Percentiles rank a stretch among this genome's conserved stretches.
Conservation (phyloP, 2,797 vertebrate species). For the Helarctos malayanus region DNA sequence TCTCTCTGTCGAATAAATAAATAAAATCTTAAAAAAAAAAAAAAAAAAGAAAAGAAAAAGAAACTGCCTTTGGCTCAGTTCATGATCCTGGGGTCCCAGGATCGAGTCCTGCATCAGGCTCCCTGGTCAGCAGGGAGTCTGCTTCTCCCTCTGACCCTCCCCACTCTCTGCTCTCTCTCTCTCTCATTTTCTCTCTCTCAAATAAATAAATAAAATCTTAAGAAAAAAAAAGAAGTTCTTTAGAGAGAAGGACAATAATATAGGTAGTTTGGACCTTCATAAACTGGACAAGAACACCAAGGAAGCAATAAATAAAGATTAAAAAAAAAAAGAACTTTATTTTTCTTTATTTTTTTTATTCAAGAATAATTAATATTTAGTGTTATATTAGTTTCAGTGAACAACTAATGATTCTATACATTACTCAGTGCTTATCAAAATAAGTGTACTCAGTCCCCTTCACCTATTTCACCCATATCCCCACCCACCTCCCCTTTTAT, state of each 20-base stretch:
- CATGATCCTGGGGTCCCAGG: too few relatives aligned
- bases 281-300: background rate
- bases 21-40: too few relatives aligned
- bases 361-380: background rate
- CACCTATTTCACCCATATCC: background rate
- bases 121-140: too few relatives aligned
- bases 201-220: too few relatives aligned
- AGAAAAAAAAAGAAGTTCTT: background rate
- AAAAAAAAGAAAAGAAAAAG: too few relatives aligned
- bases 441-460: background rate
- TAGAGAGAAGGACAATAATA: background rate
- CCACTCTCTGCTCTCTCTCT: too few relatives aligned
- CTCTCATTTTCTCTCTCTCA: too few relatives aligned
- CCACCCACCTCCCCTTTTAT: background rate
- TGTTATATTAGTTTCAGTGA: background rate
- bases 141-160: too few relatives aligned
- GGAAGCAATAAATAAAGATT: background rate
- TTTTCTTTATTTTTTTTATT: background rate
- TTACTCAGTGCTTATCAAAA: background rate
- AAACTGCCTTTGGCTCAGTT: too few relatives aligned
- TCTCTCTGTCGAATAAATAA: too few relatives aligned
- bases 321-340: background rate
- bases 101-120: too few relatives aligned
- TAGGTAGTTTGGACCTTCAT: background rate
- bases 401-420: background rate